Base-by-base conservation (phyloP, 1,140 invertebrate genomes). In the Drosophila kurseongensis region DNA sequence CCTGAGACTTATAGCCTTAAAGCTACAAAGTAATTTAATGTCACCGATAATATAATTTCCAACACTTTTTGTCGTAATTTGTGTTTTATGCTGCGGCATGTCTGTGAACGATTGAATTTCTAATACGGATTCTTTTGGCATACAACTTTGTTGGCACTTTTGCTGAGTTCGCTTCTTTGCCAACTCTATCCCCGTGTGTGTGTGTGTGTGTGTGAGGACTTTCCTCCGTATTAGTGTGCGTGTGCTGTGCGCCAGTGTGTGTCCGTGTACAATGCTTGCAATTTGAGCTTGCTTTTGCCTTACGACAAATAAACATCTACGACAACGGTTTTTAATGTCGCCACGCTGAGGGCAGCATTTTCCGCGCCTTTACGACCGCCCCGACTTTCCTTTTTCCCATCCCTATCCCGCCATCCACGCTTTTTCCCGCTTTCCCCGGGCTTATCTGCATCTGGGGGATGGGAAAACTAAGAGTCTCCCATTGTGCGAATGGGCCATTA, bases 201-300 rank as follows among this genome's bases (percentile, higher is more conserved):
- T 23, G 13, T 48, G 13, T 44, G 16, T 42, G 14, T 48, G 29
- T 38, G 35, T 1, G 4, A n/a, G 12, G 5, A 9, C 40, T 59
- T 36, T 29, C 42, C 18, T 5, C 7, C 32, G 12, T 14, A 9
- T n/a, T 16, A 9, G 27, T 36, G 7, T 48, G 18, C 23, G 8
- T 47, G 32, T 65, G 35, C 2, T 2, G 23, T 4, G 23, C 3
- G 23, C 2, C 23, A 23, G 18, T 27, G 8, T 47, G 35, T 72
- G 35, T 23, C 42, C 48, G 54, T 73, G 80, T 67, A 78, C 61
- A 75, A 71, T 83, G 80, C 65, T 51, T 82, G 69, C 69, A 83
- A 83, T 72, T 83, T 66, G 47, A 59, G 48, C 10, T 16, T 16
- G 58, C 57, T 72, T 66, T 47, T 85, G 79, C 79, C 72, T 74